Evolutionary conservation across 2,888 invertebrate species (phyloP).

Genomic region (Tetragonisca angustula): DNA sequence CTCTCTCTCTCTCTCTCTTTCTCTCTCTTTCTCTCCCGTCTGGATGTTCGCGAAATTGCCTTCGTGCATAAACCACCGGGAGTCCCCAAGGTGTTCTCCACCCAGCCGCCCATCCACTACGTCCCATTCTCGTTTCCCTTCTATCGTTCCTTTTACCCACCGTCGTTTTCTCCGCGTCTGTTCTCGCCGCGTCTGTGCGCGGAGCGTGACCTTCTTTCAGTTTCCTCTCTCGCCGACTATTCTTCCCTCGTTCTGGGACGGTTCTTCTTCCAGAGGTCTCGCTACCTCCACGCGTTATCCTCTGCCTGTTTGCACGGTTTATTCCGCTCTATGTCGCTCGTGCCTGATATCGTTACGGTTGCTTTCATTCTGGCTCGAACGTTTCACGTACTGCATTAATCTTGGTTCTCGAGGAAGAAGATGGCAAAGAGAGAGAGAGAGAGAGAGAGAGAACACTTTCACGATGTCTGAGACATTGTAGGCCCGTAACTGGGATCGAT

Average conservation of each 20-base stretch:
- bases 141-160: background rate
- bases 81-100: slow-evolving; percentile 42
- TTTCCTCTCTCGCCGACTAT: background rate
- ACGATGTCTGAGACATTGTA: too few relatives aligned
- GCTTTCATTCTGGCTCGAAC: background rate
- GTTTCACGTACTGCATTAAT: background rate
- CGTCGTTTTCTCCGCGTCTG: background rate
- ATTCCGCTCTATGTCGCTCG: background rate
- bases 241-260: background rate
- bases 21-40: background rate
- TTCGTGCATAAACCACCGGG: slow-evolving; percentile 41
- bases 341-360: slow-evolving; percentile 7
- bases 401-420: background rate
- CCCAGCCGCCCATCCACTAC: background rate
- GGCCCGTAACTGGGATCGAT: background rate
- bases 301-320: background rate
- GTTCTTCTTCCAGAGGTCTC: too few relatives aligned
- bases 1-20: background rate
- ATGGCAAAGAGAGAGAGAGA: too few relatives aligned
- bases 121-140: slow-evolving; percentile 1
- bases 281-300: background rate
- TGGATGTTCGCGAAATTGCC: slow-evolving; percentile 55
- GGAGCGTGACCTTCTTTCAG: slow-evolving; percentile 20
- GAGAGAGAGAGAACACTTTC: too few relatives aligned
- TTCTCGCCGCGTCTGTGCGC: background rate